Evolutionary conservation across 2,888 invertebrate species (phyloP), one percentile per base, ranked within the genome.

Genomic region (Hartigia nigra): DNA sequence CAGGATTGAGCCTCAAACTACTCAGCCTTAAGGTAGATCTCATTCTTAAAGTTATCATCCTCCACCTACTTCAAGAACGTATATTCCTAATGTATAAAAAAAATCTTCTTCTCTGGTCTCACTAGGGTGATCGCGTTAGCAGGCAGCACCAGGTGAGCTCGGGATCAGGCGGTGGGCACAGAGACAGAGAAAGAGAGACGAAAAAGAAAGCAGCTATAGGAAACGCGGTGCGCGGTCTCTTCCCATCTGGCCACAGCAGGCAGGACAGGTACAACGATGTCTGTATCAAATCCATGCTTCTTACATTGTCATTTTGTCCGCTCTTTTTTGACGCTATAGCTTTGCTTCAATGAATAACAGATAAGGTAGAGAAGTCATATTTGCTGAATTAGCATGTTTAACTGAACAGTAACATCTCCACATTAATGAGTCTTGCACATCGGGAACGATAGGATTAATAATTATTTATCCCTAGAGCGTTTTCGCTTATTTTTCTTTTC

Each of bases 201-300:
- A 91, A 90, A 88, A 91, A 91, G 89, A 89, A 87, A 90, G 90
- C 91, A 91, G 89, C 91, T 88, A 91, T 91, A 91, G 91, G 91
- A 89, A 91, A 91, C 86, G 89, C 89, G 87, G 91, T 91, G 91
- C 90, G 91, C 79, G 91, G 91, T 86, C 85, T 91, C 86, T 90
- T 91, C 86, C 90, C 91, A 87, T 91, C 91, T 88, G 88, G 91
- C 91, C 90, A 91, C 88, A 89, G 88, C 87, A 91, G 90, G 90
- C 91, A 91, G 91, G 91, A 91, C 91, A 91, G 91, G 91, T 91
- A 91, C 90, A 91, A 91, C 89, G 90, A 91, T 91, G 91, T 91
- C 91, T 90, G 91, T 91, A 91, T 91, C 91, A 89, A 88, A 90
- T 90, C 90, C 90, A 91, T 89, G 91, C 91, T 91, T 91, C 80